These are phyloP conservation scores for Xiphorhynchus erythropygius DNA, from an alignment of 2,797 vertebrate species.

Conservation along the genomic window DNA sequence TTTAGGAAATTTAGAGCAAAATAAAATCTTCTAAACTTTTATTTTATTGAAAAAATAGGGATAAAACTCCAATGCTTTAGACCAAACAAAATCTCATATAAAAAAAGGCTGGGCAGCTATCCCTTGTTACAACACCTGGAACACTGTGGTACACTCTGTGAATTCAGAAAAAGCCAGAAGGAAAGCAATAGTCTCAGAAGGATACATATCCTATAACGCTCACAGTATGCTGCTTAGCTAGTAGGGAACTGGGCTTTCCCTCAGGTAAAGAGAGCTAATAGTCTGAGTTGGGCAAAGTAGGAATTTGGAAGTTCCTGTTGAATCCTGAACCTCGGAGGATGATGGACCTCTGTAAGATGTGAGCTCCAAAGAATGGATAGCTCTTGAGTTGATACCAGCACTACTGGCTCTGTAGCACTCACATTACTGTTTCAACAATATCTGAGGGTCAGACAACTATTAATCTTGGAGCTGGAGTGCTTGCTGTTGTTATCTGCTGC, in stretches of 20 bases:
- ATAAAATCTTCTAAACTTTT: not conserved
- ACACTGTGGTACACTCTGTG: not conserved
- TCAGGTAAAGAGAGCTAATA: not conserved
- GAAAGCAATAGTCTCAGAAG: not conserved
- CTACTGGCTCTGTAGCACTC: not conserved
- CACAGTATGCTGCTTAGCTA: not conserved
- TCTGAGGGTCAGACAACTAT: not conserved
- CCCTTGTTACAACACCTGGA: not conserved
- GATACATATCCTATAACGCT: not conserved
- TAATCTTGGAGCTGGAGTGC: not conserved
- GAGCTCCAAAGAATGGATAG: not conserved
- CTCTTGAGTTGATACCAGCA: not conserved
- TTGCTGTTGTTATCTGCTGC: not conserved
- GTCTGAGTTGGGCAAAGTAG: accelerated
- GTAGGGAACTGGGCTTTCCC: not conserved
- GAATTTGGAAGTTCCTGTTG: not conserved
- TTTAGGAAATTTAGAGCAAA: not conserved
- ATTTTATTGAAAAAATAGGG: not conserved
- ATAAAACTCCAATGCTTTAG: not conserved
- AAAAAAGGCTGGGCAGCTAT: not conserved
- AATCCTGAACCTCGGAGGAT: not conserved
- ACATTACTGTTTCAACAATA: not conserved
- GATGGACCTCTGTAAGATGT: not conserved
- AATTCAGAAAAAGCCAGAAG: not conserved
- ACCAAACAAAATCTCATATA: not conserved